A percentile compares a stretch with the other conserved stretches of the same genome.
phyloP scores from a whole-genome alignment of 53 echinoderm and acorn worm species.

The Paelopatides confundens region DNA sequence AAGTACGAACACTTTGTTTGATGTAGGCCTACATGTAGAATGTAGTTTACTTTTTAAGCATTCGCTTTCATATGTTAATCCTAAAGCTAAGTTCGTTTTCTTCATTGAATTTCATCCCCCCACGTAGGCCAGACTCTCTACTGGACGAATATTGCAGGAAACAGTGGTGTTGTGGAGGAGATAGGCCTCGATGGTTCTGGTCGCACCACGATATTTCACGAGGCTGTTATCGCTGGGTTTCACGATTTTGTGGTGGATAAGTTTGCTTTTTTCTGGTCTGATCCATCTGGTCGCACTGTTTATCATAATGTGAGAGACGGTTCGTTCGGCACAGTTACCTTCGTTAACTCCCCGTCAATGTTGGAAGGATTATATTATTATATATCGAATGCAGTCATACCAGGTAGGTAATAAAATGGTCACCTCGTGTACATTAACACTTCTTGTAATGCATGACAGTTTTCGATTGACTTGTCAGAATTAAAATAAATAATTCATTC shows the following conservation, averaged over 20 bases:
- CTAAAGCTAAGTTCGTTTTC: too few species aligned
- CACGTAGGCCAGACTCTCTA: neutral
- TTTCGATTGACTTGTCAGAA: too few species aligned
- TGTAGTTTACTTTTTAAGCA: too few species aligned
- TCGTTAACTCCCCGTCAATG: neutral
- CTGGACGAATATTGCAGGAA: neutral
- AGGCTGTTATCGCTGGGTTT: neutral
- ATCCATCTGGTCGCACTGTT: neutral
- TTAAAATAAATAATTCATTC: too few species aligned
- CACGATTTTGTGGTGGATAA: neutral
- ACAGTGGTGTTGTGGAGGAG: neutral
- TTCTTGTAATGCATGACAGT: too few species aligned
- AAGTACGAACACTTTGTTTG: too few species aligned
- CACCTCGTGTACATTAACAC: too few species aligned
- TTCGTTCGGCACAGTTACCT: neutral
- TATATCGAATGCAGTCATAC: neutral
- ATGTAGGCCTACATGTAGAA: too few species aligned
- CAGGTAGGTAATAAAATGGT: too few species aligned
- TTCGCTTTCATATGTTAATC: too few species aligned
- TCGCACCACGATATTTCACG: neutral
- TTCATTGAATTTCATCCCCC: neutral
- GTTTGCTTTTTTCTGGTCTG: neutral
- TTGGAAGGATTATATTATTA: neutral
- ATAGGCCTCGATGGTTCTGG: neutral
- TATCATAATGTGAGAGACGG: neutral